Conservation (phyloP, 2,113 vertebrate genomes). For the Rostratula benghalensis region DNA sequence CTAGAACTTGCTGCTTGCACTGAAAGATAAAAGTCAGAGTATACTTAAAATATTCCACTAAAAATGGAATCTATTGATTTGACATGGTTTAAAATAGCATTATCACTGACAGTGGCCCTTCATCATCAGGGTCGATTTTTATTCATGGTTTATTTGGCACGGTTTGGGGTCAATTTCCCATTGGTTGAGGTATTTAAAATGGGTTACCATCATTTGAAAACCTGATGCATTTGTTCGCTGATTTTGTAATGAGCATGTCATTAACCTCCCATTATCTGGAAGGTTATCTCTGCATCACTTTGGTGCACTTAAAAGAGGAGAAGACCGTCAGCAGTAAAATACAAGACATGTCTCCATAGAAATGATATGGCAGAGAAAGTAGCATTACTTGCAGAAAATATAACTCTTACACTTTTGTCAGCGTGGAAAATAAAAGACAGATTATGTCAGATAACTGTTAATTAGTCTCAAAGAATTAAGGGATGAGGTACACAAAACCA, state of each 20-base stretch:
- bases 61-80: not conserved
- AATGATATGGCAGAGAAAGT: not conserved
- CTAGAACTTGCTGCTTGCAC: not conserved
- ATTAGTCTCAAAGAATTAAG: not conserved
- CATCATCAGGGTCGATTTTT: not conserved
- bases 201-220: not conserved
- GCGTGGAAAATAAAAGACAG: not conserved
- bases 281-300: not conserved
- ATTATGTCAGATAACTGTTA: not conserved
- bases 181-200: not conserved
- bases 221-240: not conserved
- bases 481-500: not conserved
- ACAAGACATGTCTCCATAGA: not conserved
- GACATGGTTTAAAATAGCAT: not conserved
- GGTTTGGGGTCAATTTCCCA: not conserved
- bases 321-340: not conserved
- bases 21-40: not conserved
- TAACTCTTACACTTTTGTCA: not conserved
- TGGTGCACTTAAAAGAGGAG: not conserved
- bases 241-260: not conserved
- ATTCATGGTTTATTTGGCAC: not conserved
- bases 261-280: not conserved
- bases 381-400: not conserved
- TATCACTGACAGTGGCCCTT: not conserved
- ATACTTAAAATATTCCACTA: not conserved